Base-by-base conservation (phyloP, 2,888 invertebrate genomes). In the Copidosoma aretas region DNA sequence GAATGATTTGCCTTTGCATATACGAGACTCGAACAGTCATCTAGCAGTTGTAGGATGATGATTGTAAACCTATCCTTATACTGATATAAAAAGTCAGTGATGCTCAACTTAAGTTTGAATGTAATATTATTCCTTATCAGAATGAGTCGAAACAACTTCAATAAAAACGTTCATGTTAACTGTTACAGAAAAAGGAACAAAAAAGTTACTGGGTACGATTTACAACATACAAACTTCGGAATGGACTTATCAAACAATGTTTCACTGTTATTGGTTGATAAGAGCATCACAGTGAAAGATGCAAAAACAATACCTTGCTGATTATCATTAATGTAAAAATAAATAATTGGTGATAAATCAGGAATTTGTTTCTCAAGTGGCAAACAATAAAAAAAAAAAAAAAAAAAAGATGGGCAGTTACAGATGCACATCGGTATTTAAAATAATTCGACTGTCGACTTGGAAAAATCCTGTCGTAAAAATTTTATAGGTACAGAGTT, bases 121-220 rank as follows among this genome's bases (percentile, higher is more conserved):
- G 25, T 43, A 54, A 56, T 21, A 24, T 52, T 22, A 46, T 49
- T 64, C 41, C 49, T 67, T 67, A 65, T 67, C 61, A 62, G 19
- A 43, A 54, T 43, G 64, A 67, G 64, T 52, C 67, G 68, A 41
- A 68, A 71, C 60, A 71, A 41, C 12, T 51, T 32, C 4, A 32
- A 32, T 32, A 63, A 63, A 46, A 52, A 49, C 22, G 12, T 46
- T 46, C 2, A 46, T 46, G 12, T 17, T 15, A 46, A 46, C 3
- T 46, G 1, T 8, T 46, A 15, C 12, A 46, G 1, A 41, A 14
- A 41, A 41, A 41, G 14, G 10, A 14, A 8, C 14, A 14, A 8
- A 41, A 14, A 10, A 14, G 41, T 41, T 41, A 41, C 41, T 41
- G 8, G 8, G 41, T 41, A 41, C 14, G 10, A 10, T 8, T 41